phyloP scores from a whole-genome alignment of 2,888 invertebrate genomes.

The Gerris lacustris region DNA sequence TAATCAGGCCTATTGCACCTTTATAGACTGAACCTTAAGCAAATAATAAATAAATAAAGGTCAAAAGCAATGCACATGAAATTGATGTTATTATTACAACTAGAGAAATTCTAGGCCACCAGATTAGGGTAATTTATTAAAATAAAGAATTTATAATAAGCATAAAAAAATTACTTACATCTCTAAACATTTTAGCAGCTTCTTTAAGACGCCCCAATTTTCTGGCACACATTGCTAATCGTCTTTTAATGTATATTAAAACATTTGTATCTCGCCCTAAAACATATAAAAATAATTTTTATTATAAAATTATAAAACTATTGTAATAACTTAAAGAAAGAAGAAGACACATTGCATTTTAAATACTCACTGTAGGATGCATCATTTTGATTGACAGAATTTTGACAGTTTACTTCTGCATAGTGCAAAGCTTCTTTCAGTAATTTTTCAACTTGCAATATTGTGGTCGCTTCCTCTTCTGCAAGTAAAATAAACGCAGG shows the following conservation, averaged over 20 bases:
- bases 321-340: background rate
- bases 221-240: slow-evolving; percentile 94
- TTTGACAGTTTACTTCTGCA: slow-evolving; percentile 67
- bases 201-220: slow-evolving; percentile 88
- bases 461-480: slow-evolving; percentile 91
- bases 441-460: slow-evolving; percentile 73
- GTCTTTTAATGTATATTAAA: slow-evolving; percentile 81
- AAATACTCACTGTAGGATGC: slow-evolving; percentile 49
- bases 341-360: background rate
- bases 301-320: background rate
- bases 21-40: too few species aligned
- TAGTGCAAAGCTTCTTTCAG: slow-evolving; percentile 70
- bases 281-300: slow-evolving; percentile 26
- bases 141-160: too few species aligned
- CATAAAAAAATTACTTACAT: slow-evolving; percentile 41
- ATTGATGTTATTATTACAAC: too few species aligned
- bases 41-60: too few species aligned
- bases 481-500: slow-evolving; percentile 89
- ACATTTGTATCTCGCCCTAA: slow-evolving; percentile 80
- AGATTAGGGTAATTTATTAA: too few species aligned
- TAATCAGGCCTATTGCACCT: too few species aligned
- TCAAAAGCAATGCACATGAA: too few species aligned
- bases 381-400: slow-evolving; percentile 58
- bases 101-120: too few species aligned
- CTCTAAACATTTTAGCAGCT: slow-evolving; percentile 91